These are phyloP conservation scores for Zaprionus nigranus DNA, from an alignment of 1,140 invertebrate species.

Conservation along the genomic window DNA sequence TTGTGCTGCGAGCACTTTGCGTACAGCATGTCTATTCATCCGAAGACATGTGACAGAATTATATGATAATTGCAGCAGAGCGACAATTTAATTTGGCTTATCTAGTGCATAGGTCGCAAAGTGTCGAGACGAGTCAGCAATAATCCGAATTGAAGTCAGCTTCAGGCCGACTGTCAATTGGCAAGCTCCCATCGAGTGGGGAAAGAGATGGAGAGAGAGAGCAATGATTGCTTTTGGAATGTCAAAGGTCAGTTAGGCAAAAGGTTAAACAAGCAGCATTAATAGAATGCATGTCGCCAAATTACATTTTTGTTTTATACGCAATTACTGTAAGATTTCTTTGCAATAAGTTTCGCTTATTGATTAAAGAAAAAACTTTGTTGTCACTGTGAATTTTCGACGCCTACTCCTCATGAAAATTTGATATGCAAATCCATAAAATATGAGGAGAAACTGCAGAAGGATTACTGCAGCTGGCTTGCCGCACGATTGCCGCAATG, in stretches of 20 bases:
- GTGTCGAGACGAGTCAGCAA: neutral
- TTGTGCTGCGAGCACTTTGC: neutral
- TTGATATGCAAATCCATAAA: conserved; percentile 28
- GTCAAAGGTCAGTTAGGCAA: conserved; percentile 5
- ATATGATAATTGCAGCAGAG: conserved; percentile 64
- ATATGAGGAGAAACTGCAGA: conserved; percentile 18
- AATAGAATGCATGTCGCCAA: neutral
- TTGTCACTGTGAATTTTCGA: neutral
- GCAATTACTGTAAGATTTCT: neutral
- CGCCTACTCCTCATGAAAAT: neutral
- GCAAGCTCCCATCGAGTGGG: neutral
- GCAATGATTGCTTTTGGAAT: conserved; percentile 14
- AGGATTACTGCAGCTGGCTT: conserved; percentile 2
- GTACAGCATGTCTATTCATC: neutral
- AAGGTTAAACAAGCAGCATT: neutral
- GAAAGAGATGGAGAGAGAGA: neutral
- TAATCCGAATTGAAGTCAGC: conserved; percentile 34
- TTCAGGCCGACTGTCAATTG: conserved; percentile 14
- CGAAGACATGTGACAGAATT: conserved; percentile 18
- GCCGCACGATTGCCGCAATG: conserved; percentile 22
- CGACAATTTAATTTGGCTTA: conserved; percentile 67
- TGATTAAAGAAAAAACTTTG: neutral
- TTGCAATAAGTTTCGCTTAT: neutral
- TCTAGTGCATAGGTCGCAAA: conserved; percentile 35
- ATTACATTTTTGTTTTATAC: neutral